Percentiles rank a stretch among this genome's conserved stretches.
Conservation (phyloP, 1,140 invertebrate species). For the Amphibalanus amphitrite region DNA sequence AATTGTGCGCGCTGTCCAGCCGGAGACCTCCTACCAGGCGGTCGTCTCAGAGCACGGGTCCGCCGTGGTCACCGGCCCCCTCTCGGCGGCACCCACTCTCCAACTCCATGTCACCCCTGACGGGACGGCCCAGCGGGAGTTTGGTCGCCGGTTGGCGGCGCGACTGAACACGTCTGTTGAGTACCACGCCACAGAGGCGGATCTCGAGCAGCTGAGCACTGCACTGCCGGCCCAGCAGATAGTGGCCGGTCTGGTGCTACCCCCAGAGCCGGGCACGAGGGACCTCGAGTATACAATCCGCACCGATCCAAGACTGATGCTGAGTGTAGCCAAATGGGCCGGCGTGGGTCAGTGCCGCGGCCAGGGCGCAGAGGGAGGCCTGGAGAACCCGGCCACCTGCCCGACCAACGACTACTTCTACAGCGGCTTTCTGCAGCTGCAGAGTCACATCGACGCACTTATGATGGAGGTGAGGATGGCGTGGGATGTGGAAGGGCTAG, state of each 20-base stretch:
- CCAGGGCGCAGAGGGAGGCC: neutral
- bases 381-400: neutral
- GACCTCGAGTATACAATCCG: neutral
- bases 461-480: neutral
- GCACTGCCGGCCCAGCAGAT: too few species aligned
- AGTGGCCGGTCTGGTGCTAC: neutral
- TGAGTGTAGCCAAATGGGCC: neutral
- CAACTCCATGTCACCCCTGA: neutral
- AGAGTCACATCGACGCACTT: neutral
- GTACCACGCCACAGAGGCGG: neutral
- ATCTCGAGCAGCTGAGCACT: neutral
- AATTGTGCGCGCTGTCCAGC: neutral
- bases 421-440: neutral
- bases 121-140: neutral
- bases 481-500: too few species aligned
- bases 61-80: neutral
- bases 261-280: neutral
- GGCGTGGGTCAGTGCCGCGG: neutral
- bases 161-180: neutral
- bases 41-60: neutral
- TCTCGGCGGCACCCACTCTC: neutral
- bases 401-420: neutral
- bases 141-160: neutral
- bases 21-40: neutral
- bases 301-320: neutral